A percentile compares a stretch with the other conserved stretches of the same genome.
These are phyloP conservation scores for Rhyacichthys aspro DNA, from an alignment of 2,797 vertebrate genomes.

Conservation along the genomic window DNA sequence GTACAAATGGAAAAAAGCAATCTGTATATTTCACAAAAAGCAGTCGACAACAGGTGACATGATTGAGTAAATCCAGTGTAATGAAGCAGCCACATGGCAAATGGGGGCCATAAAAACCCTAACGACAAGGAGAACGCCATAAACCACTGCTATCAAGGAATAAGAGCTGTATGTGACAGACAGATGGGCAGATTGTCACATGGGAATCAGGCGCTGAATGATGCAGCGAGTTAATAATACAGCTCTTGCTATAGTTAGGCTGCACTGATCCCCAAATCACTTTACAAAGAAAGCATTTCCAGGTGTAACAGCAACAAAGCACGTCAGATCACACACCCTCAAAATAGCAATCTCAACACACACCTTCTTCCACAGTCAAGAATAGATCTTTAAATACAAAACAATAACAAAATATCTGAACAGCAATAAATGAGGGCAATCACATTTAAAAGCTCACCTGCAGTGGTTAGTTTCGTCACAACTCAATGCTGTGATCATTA, in stretches of 20 bases:
- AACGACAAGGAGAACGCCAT: neutral
- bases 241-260: neutral
- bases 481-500: neutral
- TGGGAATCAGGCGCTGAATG: neutral
- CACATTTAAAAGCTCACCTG: neutral
- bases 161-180: neutral
- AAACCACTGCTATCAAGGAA: slow-evolving; percentile 7
- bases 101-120: neutral
- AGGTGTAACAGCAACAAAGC: slow-evolving; percentile 19
- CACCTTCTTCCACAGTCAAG: slow-evolving; percentile 3
- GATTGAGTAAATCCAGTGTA: neutral
- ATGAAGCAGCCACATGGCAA: neutral
- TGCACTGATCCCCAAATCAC: neutral
- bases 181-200: neutral
- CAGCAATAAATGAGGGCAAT: too few relatives aligned
- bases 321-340: slow-evolving; percentile 27
- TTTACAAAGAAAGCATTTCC: neutral
- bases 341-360: slow-evolving; percentile 45
- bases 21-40: neutral
- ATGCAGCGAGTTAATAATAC: neutral
- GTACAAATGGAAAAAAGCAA: neutral
- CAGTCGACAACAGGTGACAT: neutral
- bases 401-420: neutral
- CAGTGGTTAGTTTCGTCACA: neutral
- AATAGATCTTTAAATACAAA: neutral